These are phyloP conservation scores for Auanema sp. DNA, from an alignment of 2,888 invertebrate genomes.

Conservation along the genomic window DNA sequence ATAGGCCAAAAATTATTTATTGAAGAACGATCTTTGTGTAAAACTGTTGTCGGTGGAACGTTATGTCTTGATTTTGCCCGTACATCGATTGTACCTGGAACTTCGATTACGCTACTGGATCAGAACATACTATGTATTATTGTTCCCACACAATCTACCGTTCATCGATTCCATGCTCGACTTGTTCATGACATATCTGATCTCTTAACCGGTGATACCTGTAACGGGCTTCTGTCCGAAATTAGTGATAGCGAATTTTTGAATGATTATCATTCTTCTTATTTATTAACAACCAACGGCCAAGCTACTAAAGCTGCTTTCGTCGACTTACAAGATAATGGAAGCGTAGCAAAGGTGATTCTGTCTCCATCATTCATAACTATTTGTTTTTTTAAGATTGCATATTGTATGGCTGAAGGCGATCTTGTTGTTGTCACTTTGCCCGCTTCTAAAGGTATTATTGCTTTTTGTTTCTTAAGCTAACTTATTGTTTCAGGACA, in stretches of 20 bases:
- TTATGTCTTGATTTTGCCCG: constrained; percentile 54
- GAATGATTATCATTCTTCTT: constrained; percentile 5
- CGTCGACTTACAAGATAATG: neutral
- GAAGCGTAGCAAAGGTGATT: neutral
- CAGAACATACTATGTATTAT: constrained; percentile 42
- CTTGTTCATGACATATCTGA: constrained; percentile 10
- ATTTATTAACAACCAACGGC: constrained; percentile 7
- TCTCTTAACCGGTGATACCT: neutral
- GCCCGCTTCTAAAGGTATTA: constrained; percentile 17
- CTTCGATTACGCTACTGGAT: constrained; percentile 9
- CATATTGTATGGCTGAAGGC: constrained; percentile 41
- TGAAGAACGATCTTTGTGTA: constrained; percentile 48
- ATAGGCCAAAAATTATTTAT: constrained; percentile 49
- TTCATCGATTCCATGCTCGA: constrained; percentile 48
- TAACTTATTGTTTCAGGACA: too few species aligned
- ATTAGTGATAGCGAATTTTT: constrained; percentile 7
- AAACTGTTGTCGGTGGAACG: constrained; percentile 38
- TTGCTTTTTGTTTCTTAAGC: too few species aligned
- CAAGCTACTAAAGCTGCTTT: constrained; percentile 3
- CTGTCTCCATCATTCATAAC: neutral
- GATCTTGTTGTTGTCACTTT: constrained; percentile 39
- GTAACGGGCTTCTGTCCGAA: neutral
- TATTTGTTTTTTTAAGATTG: constrained; percentile 17
- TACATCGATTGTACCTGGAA: constrained; percentile 46
- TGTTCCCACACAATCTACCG: constrained; percentile 56